Base-by-base conservation (phyloP, 2,888 invertebrate genomes). In the Heteromurus nitidus region DNA sequence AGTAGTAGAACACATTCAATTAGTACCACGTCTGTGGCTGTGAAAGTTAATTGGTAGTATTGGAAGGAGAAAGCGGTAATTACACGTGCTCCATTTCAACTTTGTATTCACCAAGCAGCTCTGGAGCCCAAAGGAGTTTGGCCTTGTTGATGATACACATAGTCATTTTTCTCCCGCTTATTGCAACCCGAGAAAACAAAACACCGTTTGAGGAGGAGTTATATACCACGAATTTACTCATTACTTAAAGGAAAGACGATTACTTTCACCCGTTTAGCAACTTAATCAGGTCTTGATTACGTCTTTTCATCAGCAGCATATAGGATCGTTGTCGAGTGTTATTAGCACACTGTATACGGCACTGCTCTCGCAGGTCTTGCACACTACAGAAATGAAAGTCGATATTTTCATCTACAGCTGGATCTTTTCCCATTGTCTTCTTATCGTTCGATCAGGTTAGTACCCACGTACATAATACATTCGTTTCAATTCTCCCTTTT, bases 401-500 rank as follows among this genome's bases (percentile, higher is more conserved):
- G 85, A 85, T 68, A 69, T 85, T 36, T 82, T 85, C 68, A 69
- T 85, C 60, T 85, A 69, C 58, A 82, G 85, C 55, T 85, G 82
- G 82, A 76, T 82, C 77, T 67, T 85, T 36, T 83, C 80, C 55
- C 83, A 82, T 42, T 62, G 74, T 64, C 58, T 85, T 68, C 76
- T 82, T 30, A 73, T 82, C 76, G 85, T 85, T 62, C 79, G 82
- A 69, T 83, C 85, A 85, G 85, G 85, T 85, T 82, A 18, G 84
- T 84, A 65, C 3, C 7, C 20, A 44, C 20, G 2, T 18, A 31
- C 7, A 28, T 30, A 36, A 2, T 18, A 28, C 22, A 7, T 55
- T 55, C 55, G 11, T 18, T 18, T 50, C 50, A 13, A 50, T 50
- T 13, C 50, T 50, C n/a, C n/a, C n/a, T n/a, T n/a, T n/a, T n/a